phyloP scores from a whole-genome alignment of 2,113 vertebrate species.

The Syrmaticus mikado region DNA sequence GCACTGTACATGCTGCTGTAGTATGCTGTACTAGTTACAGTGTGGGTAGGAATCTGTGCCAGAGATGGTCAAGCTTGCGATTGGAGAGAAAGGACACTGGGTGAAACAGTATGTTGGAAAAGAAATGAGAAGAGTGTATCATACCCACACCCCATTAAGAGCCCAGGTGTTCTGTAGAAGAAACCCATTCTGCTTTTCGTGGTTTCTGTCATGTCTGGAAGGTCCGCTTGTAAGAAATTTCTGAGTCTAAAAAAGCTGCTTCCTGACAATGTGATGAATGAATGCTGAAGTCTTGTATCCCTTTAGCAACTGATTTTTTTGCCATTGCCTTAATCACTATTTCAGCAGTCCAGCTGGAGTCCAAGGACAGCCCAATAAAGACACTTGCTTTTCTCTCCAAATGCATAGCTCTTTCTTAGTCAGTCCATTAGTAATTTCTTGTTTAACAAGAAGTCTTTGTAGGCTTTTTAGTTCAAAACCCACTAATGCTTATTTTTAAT shows the following conservation, averaged over 20 bases:
- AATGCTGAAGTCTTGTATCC: background rate
- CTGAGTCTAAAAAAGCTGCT: background rate
- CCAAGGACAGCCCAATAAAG: background rate
- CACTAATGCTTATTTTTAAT: background rate
- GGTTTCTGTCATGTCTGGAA: background rate
- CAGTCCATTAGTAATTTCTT: background rate
- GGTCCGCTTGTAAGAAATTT: background rate
- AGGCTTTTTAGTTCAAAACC: background rate
- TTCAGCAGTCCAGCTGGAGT: background rate
- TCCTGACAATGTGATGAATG: background rate
- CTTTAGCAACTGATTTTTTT: background rate
- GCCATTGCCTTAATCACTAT: background rate
- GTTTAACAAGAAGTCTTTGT: background rate
- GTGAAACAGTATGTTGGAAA: background rate
- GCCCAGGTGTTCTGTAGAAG: background rate
- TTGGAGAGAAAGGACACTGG: background rate
- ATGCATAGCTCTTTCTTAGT: background rate
- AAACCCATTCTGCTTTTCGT: accelerated
- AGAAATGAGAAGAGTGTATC: background rate
- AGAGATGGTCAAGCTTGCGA: background rate
- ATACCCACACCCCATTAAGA: background rate
- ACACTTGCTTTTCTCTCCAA: background rate
- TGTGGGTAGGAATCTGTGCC: background rate
- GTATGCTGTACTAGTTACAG: background rate
- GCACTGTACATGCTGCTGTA: background rate